Percentiles rank a stretch among this genome's conserved stretches.
phyloP scores from a whole-genome alignment of 2,113 vertebrate genomes.

The Phalacrocorax carbo region DNA sequence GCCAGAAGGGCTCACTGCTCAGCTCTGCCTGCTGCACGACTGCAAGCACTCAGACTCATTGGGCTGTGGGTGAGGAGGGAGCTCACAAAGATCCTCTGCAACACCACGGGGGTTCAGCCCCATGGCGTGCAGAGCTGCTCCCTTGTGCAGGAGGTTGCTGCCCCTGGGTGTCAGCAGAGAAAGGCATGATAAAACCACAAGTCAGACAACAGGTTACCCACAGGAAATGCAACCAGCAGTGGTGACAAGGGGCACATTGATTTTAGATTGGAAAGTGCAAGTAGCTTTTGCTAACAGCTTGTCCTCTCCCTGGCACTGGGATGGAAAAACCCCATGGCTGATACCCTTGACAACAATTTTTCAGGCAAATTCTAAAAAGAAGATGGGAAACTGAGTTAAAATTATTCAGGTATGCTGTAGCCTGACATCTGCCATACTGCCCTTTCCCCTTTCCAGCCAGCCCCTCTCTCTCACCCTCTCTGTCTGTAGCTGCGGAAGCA shows the following conservation, averaged over 20 bases:
- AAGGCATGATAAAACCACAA: neutral
- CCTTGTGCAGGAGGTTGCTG: accelerated
- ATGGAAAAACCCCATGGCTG: neutral
- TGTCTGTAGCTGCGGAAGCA: neutral
- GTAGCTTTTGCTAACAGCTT: neutral
- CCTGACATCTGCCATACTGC: neutral
- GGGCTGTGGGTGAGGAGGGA: neutral
- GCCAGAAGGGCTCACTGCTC: neutral
- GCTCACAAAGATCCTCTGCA: neutral
- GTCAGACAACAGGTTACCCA: neutral
- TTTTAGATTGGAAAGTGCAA: neutral
- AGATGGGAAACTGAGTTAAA: neutral
- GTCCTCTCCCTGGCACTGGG: neutral
- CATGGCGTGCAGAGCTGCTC: neutral
- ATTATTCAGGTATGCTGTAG: accelerated
- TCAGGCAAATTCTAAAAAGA: neutral
- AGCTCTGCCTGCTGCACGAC: accelerated
- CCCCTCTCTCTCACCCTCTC: neutral
- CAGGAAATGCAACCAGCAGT: neutral
- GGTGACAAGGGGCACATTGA: neutral
- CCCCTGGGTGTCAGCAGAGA: neutral
- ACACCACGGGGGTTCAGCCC: accelerated
- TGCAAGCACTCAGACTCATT: accelerated
- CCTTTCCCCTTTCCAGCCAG: neutral
- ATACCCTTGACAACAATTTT: neutral